These are phyloP conservation scores for Linnaemya vulpina DNA, from an alignment of 2,888 invertebrate species.

Conservation along the genomic window DNA sequence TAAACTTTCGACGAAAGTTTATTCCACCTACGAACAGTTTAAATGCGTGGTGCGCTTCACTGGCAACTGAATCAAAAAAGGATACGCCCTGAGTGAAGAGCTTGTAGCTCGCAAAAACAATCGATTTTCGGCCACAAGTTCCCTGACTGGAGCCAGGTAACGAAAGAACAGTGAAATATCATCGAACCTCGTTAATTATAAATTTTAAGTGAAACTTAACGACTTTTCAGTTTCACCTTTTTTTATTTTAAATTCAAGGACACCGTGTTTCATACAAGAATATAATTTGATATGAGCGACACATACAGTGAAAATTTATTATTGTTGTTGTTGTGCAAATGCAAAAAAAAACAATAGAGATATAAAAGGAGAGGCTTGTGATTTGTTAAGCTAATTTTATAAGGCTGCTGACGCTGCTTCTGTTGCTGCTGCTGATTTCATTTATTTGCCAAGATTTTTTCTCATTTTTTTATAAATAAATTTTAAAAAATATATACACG, in stretches of 20 bases:
- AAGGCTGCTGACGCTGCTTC: slow-evolving; percentile 24
- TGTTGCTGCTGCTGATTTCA: slow-evolving; percentile 26
- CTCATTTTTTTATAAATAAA: background rate
- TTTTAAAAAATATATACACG: background rate
- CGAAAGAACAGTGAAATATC: too few species aligned
- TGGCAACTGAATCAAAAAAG: too few species aligned
- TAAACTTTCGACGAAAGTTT: too few species aligned
- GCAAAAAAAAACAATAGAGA: slow-evolving; percentile 45
- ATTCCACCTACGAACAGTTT: too few species aligned
- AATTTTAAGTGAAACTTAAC: too few species aligned
- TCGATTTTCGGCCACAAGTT: too few species aligned
- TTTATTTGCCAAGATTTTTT: slow-evolving; percentile 19
- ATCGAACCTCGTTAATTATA: too few species aligned
- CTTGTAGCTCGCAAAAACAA: too few species aligned
- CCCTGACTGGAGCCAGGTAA: too few species aligned
- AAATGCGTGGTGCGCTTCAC: too few species aligned
- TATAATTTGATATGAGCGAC: background rate
- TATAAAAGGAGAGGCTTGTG: slow-evolving; percentile 54
- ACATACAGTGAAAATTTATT: slow-evolving; percentile 17
- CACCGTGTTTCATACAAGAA: background rate
- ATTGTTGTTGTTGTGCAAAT: slow-evolving; percentile 12
- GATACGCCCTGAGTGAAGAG: too few species aligned
- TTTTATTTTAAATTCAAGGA: slow-evolving; percentile 42
- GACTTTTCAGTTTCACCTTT: slow-evolving; percentile 5
- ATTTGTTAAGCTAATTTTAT: slow-evolving; percentile 59